Base-by-base conservation (phyloP, 1,140 invertebrate genomes). In the Pollicipes pollicipes region DNA sequence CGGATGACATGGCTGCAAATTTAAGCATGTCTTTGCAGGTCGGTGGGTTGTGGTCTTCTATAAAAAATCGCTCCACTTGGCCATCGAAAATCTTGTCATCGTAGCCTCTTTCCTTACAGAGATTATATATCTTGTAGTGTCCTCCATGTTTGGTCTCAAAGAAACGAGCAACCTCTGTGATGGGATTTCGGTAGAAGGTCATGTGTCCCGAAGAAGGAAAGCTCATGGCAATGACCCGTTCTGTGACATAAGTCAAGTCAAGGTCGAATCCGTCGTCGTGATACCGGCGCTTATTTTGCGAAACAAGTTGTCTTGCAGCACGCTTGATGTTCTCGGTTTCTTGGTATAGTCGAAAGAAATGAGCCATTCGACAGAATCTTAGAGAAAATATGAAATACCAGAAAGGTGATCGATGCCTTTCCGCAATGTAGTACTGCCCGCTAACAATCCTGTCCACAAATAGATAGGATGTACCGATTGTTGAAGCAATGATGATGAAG, bases 41-140 rank as follows among this genome's bases (percentile, higher is more conserved):
- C 2, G 85, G 85, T 4, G 85, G 84, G 78, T 86, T 86, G 76
- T 87, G 85, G 75, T 87, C 85, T 76, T 84, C 84, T 72, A 87
- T 85, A 66, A 78, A 79, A 72, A 82, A 80, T 71, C 83, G 77
- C 72, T 83, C 80, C 21, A 86, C 84, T 72, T 80, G 77, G 66
- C 81, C 78, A 74, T 85, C 79, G 76, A 87, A 87, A 70, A 82
- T 79, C 10, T 73, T 75, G 64, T 80, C 78, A 77, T 85, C 81
- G 75, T 87, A 87, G n/a, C 80, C 77, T 73, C 81, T 79, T 77
- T 86, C 85, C 78, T 83, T 84, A 72, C 84, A 87, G 66, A 87
- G 77, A 76, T 87, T 87, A 75, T 85, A 87, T 26, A 87, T 81
- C 75, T 82, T 85, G 76, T 85, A 87, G 74, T 84, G 81, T 58